Conservation (phyloP, 2,888 invertebrate genomes). For the Dastarcus helophoroides region DNA sequence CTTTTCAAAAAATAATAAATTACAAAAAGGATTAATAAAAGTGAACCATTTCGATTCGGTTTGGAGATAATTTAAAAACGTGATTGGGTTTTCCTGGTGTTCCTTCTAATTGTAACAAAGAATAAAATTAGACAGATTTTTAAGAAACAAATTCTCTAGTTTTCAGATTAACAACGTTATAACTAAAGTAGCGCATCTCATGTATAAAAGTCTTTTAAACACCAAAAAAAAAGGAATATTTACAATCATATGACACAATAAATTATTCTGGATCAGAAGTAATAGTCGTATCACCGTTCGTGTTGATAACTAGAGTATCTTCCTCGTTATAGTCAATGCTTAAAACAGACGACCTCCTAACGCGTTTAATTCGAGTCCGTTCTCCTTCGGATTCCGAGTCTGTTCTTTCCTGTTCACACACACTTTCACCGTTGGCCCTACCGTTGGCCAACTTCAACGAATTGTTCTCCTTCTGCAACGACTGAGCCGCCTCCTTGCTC, state of each 20-base stretch:
- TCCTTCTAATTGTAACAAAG: no score
- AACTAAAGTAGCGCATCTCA: no score
- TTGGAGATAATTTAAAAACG: no score
- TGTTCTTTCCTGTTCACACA: slow-evolving; percentile 36
- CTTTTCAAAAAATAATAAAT: no score
- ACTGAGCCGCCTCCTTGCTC: slow-evolving; percentile 49
- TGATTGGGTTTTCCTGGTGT: no score
- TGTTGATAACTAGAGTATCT: slow-evolving; percentile 56
- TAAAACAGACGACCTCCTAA: slow-evolving; percentile 58
- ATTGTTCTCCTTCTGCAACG: slow-evolving; percentile 49
- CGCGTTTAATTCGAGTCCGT: slow-evolving; percentile 50
- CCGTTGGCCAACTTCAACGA: slow-evolving; percentile 23
- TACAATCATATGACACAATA: slow-evolving; percentile 4
- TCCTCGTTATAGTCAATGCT: slow-evolving; percentile 66
- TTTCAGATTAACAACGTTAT: no score
- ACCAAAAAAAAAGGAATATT: slow-evolving; percentile 2
- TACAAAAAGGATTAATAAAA: no score
- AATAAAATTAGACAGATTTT: no score
- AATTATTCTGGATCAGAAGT: slow-evolving; percentile 33
- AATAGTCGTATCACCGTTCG: slow-evolving; percentile 53
- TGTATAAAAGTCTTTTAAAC: no score
- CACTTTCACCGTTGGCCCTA: slow-evolving; percentile 21
- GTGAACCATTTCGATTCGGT: no score
- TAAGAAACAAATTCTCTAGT: no score
- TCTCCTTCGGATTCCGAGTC: slow-evolving; percentile 39